Conservation (phyloP, 1,140 invertebrate genomes). For the Uloborus diversus region DNA sequence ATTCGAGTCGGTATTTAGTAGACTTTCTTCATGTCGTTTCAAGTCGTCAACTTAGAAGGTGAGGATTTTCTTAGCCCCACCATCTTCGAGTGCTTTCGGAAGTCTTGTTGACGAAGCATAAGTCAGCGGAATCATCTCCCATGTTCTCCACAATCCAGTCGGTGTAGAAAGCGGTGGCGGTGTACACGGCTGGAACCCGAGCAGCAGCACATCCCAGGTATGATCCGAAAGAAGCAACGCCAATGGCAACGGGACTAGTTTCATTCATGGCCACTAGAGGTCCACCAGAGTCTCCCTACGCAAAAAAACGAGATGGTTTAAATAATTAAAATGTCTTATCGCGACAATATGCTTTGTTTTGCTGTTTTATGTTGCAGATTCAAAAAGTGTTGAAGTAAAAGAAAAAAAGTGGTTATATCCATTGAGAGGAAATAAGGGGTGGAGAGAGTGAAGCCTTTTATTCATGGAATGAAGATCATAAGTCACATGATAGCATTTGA, state of each 20-base stretch:
- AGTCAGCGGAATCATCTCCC: constrained; percentile 40
- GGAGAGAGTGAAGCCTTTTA: too few species aligned
- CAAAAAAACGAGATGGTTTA: background rate
- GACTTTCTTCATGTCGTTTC: too few species aligned
- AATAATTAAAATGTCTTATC: background rate
- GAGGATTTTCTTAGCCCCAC: too few species aligned
- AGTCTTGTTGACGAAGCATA: constrained; percentile 37
- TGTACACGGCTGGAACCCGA: constrained; percentile 89
- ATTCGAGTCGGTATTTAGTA: too few species aligned
- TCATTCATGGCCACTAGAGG: constrained; percentile 39
- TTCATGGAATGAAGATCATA: too few species aligned
- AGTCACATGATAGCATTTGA: background rate
- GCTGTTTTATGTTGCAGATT: too few species aligned
- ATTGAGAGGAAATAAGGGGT: too few species aligned
- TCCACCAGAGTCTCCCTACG: constrained; percentile 58
- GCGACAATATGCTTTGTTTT: too few species aligned
- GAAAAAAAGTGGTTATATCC: background rate
- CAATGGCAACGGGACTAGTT: constrained; percentile 46
- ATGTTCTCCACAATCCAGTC: constrained; percentile 74
- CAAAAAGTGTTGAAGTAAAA: background rate
- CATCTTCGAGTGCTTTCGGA: constrained; percentile 5
- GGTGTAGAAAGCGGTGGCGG: constrained; percentile 77
- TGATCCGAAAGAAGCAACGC: constrained; percentile 54
- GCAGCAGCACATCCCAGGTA: constrained; percentile 77
- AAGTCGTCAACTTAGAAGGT: too few species aligned